Evolutionary conservation across 2,888 invertebrate genomes (phyloP), one percentile per base, ranked within the genome.

Genomic region (Ecdyonurus torrentis): DNA sequence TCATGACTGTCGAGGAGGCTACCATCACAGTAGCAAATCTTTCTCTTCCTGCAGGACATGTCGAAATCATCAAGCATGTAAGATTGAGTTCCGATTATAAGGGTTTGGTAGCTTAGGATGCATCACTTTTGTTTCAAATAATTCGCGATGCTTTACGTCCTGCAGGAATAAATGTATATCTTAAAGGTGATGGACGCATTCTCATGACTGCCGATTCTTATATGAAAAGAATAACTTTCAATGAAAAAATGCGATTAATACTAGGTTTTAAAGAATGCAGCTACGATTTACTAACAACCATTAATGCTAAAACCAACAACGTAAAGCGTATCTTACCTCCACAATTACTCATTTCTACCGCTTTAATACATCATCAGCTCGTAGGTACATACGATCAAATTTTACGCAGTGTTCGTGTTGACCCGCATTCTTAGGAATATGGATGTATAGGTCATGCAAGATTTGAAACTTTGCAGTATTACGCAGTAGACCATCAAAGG

Each of bases 311-410:
- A 18, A 23, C 2, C n/a, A 3, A 20, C 18, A 18, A 60, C 59
- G 15, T 62, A 22, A 37, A 59, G 37, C 24, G 58, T 60, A 15
- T 2, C 37, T 19, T 65, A 59, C 62, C 65, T 52, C n/a, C 59
- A 61, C 65, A 64, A 52, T 25, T 70, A 25, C 67, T 63, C 63
- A 60, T 70, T 37, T 68, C 69, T 65, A 63, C 67, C 18, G 68
- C 71, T 61, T 61, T 71, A 10, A 66, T 69, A 1, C 66, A 68
- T 60, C 69, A 69, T 1, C 67, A 68, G 37, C 63, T 66, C 1
- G 66, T 69, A 0, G 70, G 72, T 60, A 63, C 65, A 2, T 25
- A 67, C 24, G 66, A 69, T 15, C 64, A 66, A 2, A 64, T 71
- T 18, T 23, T 70, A 15, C 63, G 70, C n/a, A 67, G 70, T 22